phyloP scores from a whole-genome alignment of 2,888 invertebrate species.

The Drosophila suboccidentalis region DNA sequence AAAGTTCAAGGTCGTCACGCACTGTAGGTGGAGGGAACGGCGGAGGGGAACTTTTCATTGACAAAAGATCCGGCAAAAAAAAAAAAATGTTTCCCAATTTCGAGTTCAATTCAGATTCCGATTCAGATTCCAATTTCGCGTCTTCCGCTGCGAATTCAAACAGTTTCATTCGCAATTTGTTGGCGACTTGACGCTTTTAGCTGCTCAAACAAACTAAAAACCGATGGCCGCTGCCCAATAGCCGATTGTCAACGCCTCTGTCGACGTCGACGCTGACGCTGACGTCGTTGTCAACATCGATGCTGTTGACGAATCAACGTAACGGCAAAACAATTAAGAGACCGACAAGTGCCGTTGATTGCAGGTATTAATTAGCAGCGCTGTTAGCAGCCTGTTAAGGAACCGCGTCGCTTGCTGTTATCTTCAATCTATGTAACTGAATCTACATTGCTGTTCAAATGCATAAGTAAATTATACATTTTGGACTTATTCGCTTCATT shows the following conservation, averaged over 20 bases:
- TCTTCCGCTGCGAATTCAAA: conserved; percentile 3
- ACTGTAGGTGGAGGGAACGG: conserved; percentile 5
- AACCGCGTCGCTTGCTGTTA: conserved; percentile 16
- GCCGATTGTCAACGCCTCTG: conserved; percentile 11
- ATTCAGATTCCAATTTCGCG: conserved; percentile 6
- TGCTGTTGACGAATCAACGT: conserved; percentile 23
- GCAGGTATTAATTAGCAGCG: conserved; percentile 9
- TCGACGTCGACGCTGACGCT: neutral
- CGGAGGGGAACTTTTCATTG: conserved; percentile 18
- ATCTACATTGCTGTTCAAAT: neutral
- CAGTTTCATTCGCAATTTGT: conserved; percentile 9
- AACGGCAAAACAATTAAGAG: conserved; percentile 26
- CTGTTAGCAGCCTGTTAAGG: conserved; percentile 32
- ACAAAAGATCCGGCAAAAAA: neutral
- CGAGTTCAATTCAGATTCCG: conserved; percentile 11
- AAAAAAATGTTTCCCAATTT: neutral
- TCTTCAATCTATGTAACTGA: neutral
- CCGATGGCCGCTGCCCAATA: conserved; percentile 24
- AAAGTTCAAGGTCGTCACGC: conserved; percentile 54
- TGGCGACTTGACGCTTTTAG: conserved; percentile 38
- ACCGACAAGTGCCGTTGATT: neutral
- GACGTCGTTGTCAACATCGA: neutral
- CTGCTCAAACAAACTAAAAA: conserved; percentile 51
- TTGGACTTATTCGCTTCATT: neutral
- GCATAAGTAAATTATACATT: neutral